Percentiles rank a stretch among this genome's conserved stretches.
Conservation (phyloP, 2,797 vertebrate species). For the Schizopygopsis malacanthus region DNA sequence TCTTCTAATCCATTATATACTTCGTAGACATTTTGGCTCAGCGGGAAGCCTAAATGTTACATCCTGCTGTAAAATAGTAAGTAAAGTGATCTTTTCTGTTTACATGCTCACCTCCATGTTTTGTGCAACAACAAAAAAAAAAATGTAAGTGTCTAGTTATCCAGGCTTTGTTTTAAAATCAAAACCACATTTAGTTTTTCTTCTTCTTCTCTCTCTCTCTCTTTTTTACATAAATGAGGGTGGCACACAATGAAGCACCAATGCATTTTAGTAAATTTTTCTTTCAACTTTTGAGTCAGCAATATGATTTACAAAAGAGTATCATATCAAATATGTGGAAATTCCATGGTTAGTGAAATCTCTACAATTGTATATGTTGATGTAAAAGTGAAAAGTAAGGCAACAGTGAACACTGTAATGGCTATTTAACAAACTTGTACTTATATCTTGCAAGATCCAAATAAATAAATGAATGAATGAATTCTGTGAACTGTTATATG, state of each 20-base stretch:
- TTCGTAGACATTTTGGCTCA: constrained; percentile 21
- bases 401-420: neutral
- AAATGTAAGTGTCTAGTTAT: neutral
- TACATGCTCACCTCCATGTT: neutral
- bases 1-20: constrained; percentile 31
- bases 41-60: neutral
- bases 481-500: neutral
- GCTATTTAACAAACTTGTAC: neutral
- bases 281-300: neutral
- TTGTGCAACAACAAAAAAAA: neutral
- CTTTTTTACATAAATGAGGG: neutral
- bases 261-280: neutral
- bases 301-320: constrained; percentile 7
- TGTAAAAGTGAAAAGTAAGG: neutral
- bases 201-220: too few species aligned
- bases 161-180: neutral
- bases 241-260: neutral
- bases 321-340: neutral
- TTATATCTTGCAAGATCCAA: neutral
- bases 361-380: neutral
- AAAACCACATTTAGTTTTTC: accelerated
- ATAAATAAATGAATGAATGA: neutral
- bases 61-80: constrained; percentile 16
- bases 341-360: neutral
- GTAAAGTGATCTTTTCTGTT: neutral